Evolutionary conservation across 2,113 vertebrate species (phyloP).

Genomic region (Typhlomys cinereus): DNA sequence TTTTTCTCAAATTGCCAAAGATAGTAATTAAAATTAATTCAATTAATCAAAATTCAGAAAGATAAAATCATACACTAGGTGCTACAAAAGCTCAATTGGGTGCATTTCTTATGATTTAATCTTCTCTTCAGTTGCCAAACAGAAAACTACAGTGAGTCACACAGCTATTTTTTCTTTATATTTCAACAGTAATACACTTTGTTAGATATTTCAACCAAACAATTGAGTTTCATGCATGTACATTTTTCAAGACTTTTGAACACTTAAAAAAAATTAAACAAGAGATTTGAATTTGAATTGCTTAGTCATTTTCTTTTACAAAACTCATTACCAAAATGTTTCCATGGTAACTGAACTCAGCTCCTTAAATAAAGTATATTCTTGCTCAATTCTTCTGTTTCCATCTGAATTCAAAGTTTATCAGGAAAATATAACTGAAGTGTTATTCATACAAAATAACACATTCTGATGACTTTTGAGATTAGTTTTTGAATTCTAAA

Average conservation of each 20-base stretch:
- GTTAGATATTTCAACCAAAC: slow-evolving; percentile 28
- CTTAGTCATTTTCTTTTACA: slow-evolving; percentile 40
- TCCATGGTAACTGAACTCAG: slow-evolving; percentile 59
- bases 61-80: background rate
- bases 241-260: slow-evolving; percentile 36
- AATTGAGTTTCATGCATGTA: slow-evolving; percentile 61
- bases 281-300: slow-evolving; percentile 10
- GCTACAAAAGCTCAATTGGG: background rate
- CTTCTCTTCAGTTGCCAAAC: slow-evolving; percentile 37
- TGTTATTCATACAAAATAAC: background rate
- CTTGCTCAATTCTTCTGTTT: background rate
- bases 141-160: background rate
- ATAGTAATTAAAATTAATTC: background rate
- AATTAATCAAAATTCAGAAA: background rate
- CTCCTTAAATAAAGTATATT: slow-evolving; percentile 16
- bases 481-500: background rate
- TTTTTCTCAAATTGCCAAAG: background rate
- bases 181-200: slow-evolving; percentile 48
- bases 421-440: background rate
- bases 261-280: slow-evolving; percentile 52
- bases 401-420: slow-evolving; percentile 1
- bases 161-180: background rate
- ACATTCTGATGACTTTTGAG: background rate
- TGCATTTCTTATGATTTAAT: slow-evolving; percentile 35
- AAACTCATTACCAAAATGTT: slow-evolving; percentile 52